Evolutionary conservation across 2,888 invertebrate species (phyloP).

Genomic region (Eledona agricola): DNA sequence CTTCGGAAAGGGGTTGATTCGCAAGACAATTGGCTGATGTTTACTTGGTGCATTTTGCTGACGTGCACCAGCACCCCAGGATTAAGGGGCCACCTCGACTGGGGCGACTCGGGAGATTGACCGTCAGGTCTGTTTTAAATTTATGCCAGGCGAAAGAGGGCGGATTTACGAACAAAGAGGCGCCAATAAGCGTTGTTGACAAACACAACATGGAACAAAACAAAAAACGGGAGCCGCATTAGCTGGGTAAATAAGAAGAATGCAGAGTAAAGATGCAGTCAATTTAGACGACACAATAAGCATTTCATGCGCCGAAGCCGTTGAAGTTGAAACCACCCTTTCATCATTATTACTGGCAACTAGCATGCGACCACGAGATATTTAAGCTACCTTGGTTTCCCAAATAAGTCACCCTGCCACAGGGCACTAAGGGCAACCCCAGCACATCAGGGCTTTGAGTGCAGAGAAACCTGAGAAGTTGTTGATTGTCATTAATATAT

Average conservation of each 20-base stretch:
- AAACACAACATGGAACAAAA: constrained; percentile 51
- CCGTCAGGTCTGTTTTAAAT: constrained; percentile 63
- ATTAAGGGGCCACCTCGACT: constrained; percentile 84
- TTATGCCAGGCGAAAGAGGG: constrained; percentile 41
- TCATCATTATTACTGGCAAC: not conserved
- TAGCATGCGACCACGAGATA: constrained; percentile 2
- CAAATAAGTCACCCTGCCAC: constrained; percentile 62
- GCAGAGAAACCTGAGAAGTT: constrained; percentile 62
- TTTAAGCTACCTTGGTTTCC: constrained; percentile 59
- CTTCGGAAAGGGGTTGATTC: constrained; percentile 51
- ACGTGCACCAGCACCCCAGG: constrained; percentile 90
- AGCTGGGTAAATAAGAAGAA: constrained; percentile 41
- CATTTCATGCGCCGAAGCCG: not conserved
- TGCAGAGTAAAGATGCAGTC: constrained; percentile 6
- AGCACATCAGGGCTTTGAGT: constrained; percentile 64
- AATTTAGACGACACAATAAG: not conserved
- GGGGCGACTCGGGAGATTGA: constrained; percentile 56
- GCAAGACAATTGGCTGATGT: constrained; percentile 54
- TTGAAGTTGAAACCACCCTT: not conserved
- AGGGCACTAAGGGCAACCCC: constrained; percentile 63
- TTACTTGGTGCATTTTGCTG: constrained; percentile 79
- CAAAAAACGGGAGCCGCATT: constrained; percentile 45
- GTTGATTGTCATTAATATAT: constrained; percentile 35
- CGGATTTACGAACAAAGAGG: constrained; percentile 33
- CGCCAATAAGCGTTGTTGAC: constrained; percentile 43